Conservation (phyloP, 1,140 invertebrate genomes). For the Bombus picipes region DNA sequence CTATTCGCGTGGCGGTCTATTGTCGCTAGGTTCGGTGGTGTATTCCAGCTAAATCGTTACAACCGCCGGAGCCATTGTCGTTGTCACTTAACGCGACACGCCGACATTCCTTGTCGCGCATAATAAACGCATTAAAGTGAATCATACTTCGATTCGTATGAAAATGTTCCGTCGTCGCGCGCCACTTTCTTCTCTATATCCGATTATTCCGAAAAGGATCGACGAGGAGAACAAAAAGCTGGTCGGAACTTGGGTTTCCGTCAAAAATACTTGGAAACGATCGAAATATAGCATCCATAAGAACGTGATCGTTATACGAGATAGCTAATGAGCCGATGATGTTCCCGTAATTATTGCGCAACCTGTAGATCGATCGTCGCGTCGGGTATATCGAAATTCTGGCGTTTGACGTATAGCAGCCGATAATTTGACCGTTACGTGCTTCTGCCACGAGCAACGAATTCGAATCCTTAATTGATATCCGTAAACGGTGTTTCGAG, state of each 20-base stretch:
- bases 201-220: neutral
- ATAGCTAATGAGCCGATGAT: slow-evolving; percentile 7
- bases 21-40: slow-evolving; percentile 35
- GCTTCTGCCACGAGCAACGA: slow-evolving; percentile 9
- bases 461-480: neutral
- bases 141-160: slow-evolving; percentile 42
- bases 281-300: slow-evolving; percentile 8
- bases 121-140: slow-evolving; percentile 52
- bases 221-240: neutral
- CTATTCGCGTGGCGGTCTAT: slow-evolving; percentile 46
- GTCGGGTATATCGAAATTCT: slow-evolving; percentile 31
- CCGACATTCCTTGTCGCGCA: slow-evolving; percentile 36
- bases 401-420: slow-evolving; percentile 24
- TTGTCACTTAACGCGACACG: slow-evolving; percentile 27
- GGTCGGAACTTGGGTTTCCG: neutral
- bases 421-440: slow-evolving; percentile 34
- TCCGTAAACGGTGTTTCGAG: neutral
- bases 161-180: slow-evolving; percentile 19
- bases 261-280: neutral
- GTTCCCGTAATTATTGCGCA: slow-evolving; percentile 31
- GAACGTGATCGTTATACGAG: neutral
- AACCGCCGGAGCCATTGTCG: slow-evolving; percentile 51
- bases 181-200: too few species aligned
- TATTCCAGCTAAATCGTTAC: slow-evolving; percentile 48
- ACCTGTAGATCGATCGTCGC: neutral